Percentiles rank a stretch among this genome's conserved stretches.
Evolutionary conservation across 2,113 vertebrate genomes (phyloP).

Genomic region (Ellobius talpinus): DNA sequence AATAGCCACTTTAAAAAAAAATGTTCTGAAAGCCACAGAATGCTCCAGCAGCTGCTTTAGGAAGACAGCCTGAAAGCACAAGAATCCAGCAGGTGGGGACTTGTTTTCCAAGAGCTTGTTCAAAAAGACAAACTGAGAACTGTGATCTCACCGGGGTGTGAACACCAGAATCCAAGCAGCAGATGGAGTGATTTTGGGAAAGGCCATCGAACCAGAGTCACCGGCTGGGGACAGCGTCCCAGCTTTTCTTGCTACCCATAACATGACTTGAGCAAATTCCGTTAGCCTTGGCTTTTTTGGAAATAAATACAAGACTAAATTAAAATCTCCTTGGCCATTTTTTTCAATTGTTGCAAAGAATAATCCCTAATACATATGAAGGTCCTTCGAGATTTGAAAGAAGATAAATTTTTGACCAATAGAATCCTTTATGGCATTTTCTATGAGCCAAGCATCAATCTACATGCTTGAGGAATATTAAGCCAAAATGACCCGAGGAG

Average conservation of each 20-base stretch:
- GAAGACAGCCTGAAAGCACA: constrained; percentile 8
- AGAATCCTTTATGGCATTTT: neutral
- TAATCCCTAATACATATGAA: neutral
- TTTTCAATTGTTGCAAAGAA: neutral
- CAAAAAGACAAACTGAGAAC: constrained; percentile 61
- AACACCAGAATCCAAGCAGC: constrained; percentile 65
- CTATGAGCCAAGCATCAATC: neutral
- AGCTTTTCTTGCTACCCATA: neutral
- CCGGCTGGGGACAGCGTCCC: neutral
- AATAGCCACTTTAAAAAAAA: constrained; percentile 1
- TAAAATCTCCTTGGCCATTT: neutral
- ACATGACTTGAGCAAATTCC: neutral
- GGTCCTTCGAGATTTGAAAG: neutral
- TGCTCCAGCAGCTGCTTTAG: constrained; percentile 22
- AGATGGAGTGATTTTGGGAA: constrained; percentile 70
- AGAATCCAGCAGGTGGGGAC: constrained; percentile 71
- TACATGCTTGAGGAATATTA: neutral
- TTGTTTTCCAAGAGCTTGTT: constrained; percentile 67
- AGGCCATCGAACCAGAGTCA: constrained; percentile 29
- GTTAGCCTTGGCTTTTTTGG: neutral
- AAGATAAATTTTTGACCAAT: neutral
- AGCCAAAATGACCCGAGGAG: neutral
- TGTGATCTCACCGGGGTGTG: constrained; percentile 75
- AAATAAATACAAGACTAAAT: neutral
- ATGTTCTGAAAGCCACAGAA: neutral